phyloP scores from a whole-genome alignment of 2,888 invertebrate genomes.

The Diloba caeruleocephala region DNA sequence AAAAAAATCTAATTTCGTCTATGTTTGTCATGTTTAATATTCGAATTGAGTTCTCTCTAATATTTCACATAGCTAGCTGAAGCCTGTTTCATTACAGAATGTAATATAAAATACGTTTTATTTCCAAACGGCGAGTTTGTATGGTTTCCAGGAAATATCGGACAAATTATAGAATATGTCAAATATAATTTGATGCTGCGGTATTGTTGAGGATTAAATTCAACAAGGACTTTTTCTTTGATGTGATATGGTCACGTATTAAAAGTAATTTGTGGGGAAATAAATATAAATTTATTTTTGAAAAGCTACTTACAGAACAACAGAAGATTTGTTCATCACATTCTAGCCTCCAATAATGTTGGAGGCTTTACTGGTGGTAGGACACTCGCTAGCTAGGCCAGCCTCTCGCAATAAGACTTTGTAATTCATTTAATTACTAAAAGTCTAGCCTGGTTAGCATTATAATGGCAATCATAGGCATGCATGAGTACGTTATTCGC shows the following conservation, averaged over 20 bases:
- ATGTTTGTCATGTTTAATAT: constrained; percentile 37
- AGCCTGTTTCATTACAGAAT: constrained; percentile 28
- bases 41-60: constrained; percentile 18
- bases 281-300: too few relatives aligned
- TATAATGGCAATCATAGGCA: too few relatives aligned
- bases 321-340: too few relatives aligned
- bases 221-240: too few relatives aligned
- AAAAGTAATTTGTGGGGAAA: not conserved
- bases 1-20: constrained; percentile 23
- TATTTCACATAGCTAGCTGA: constrained; percentile 27
- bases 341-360: too few relatives aligned
- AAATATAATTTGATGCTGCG: not conserved
- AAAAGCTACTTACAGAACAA: too few relatives aligned
- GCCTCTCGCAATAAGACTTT: too few relatives aligned
- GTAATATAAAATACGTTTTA: constrained; percentile 22
- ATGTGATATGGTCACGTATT: not conserved
- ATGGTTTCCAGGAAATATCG: constrained; percentile 14
- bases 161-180: constrained; percentile 7
- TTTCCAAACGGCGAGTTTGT: constrained; percentile 21
- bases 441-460: too few relatives aligned
- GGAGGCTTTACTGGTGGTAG: too few relatives aligned
- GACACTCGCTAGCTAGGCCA: too few relatives aligned
- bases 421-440: too few relatives aligned
- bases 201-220: not conserved
- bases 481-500: too few relatives aligned